Percentiles rank a stretch among this genome's conserved stretches.
These are phyloP conservation scores for Acrocephalus arundinaceus DNA, from an alignment of 2,113 vertebrate species.

Conservation along the genomic window DNA sequence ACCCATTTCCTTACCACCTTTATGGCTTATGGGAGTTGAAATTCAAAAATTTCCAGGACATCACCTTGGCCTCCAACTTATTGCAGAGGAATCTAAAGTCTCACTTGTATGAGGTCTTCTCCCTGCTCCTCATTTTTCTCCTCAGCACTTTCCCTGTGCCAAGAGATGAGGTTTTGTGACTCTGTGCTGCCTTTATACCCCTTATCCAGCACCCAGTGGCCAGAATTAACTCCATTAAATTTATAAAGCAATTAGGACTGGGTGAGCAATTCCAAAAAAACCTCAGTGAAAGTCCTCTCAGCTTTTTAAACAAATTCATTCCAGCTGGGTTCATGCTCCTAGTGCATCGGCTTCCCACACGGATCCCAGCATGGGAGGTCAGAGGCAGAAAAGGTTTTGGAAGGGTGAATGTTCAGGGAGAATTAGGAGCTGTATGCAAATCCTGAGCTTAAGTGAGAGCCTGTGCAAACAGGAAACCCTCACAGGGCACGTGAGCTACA, in stretches of 20 bases:
- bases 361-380: not conserved
- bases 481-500: not conserved
- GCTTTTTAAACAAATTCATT: constrained; percentile 42
- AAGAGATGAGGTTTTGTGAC: fast-evolving
- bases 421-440: constrained; percentile 25
- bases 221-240: not conserved
- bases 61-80: not conserved
- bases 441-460: not conserved
- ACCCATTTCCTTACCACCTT: not conserved
- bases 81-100: not conserved
- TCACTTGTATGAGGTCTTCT: fast-evolving
- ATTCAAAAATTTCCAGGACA: not conserved
- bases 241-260: constrained; percentile 9
- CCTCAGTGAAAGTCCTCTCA: not conserved
- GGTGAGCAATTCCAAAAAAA: not conserved
- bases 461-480: not conserved
- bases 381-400: not conserved
- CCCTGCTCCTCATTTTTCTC: not conserved
- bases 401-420: not conserved
- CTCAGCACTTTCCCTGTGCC: too few relatives aligned
- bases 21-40: not conserved
- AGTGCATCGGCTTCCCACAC: fast-evolving
- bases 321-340: not conserved
- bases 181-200: not conserved
- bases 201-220: not conserved